Evolutionary conservation across 2,113 vertebrate genomes (phyloP).

Genomic region (Gallinago media): DNA sequence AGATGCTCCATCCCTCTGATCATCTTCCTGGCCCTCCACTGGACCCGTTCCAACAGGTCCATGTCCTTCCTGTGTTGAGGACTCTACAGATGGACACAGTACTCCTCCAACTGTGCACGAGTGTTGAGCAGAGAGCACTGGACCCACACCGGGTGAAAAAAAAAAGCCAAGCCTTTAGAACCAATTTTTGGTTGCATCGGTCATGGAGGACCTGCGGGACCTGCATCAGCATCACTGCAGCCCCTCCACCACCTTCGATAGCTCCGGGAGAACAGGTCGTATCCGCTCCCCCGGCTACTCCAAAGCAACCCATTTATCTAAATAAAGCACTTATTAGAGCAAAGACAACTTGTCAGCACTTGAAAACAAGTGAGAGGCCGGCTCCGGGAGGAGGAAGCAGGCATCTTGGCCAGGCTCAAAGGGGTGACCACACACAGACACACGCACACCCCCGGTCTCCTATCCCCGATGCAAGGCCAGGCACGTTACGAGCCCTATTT

Average conservation of each 20-base stretch:
- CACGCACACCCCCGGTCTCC: accelerated
- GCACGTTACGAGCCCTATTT: constrained; percentile 6
- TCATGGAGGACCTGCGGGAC: not conserved
- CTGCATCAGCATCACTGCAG: not conserved
- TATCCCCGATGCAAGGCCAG: not conserved
- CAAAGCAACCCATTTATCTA: not conserved
- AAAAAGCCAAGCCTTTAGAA: not conserved
- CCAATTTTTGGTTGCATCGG: not conserved
- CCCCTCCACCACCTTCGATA: not conserved
- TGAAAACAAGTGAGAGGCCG: not conserved
- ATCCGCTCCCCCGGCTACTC: accelerated
- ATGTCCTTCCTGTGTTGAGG: no score
- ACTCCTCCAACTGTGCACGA: not conserved
- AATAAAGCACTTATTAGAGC: not conserved
- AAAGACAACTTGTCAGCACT: not conserved
- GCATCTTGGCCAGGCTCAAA: accelerated
- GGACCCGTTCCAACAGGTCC: no score
- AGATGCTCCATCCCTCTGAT: no score
- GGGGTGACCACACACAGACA: not conserved
- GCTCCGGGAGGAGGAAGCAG: not conserved
- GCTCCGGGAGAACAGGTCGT: accelerated
- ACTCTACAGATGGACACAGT: no score
- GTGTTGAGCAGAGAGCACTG: not conserved
- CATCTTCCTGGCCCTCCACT: no score
- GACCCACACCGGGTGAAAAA: not conserved